These are phyloP conservation scores for Zaprionus capensis DNA, from an alignment of 1,140 invertebrate species.

Conservation along the genomic window DNA sequence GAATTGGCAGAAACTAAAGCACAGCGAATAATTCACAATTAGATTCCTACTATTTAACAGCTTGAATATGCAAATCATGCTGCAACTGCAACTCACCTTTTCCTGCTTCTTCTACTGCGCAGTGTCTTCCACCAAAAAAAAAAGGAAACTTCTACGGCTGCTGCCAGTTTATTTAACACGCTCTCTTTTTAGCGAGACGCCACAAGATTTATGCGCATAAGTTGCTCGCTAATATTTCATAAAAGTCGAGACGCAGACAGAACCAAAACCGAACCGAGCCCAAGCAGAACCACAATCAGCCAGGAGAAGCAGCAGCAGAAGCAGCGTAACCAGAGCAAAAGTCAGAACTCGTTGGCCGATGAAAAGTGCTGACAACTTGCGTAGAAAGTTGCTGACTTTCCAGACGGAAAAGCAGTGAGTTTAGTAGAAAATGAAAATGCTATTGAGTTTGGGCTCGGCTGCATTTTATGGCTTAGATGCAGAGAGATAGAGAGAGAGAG, in stretches of 20 bases:
- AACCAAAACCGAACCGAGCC: constrained; percentile 1
- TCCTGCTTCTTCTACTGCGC: neutral
- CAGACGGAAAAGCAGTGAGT: constrained; percentile 40
- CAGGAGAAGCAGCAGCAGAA: neutral
- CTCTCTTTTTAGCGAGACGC: constrained; percentile 35
- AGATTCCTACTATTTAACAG: neutral
- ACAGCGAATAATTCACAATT: neutral
- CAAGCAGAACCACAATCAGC: constrained; percentile 4
- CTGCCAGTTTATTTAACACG: constrained; percentile 54
- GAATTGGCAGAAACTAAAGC: neutral
- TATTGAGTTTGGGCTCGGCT: constrained; percentile 37
- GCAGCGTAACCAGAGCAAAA: constrained; percentile 20
- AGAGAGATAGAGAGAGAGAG: neutral
- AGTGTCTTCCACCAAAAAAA: neutral
- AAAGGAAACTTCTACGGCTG: constrained; percentile 36
- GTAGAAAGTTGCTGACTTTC: constrained; percentile 55
- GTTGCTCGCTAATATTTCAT: constrained; percentile 57
- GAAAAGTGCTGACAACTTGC: constrained; percentile 58
- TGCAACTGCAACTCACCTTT: constrained; percentile 16
- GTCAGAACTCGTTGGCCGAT: constrained; percentile 45
- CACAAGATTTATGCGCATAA: constrained; percentile 60
- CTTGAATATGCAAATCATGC: constrained; percentile 28
- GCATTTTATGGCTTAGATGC: constrained; percentile 44
- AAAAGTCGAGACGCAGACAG: constrained; percentile 40
- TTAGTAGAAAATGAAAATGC: constrained; percentile 39